These are phyloP conservation scores for Drosophila niveifrons DNA, from an alignment of 2,888 invertebrate species.

Conservation along the genomic window DNA sequence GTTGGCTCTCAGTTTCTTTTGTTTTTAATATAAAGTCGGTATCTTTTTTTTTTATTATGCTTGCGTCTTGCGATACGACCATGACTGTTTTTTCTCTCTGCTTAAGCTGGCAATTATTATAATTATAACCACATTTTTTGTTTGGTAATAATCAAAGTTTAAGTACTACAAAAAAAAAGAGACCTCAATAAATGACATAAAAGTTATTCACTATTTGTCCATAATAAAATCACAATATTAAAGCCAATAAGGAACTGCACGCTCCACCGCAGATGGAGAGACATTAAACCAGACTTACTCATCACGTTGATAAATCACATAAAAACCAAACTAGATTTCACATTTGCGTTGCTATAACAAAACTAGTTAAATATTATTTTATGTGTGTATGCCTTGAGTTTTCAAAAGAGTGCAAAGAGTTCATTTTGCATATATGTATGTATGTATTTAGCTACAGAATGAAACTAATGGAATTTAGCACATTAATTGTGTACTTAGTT, in stretches of 20 bases:
- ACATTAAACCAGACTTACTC: conserved; percentile 37
- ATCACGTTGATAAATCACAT: conserved; percentile 34
- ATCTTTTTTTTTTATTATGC: conserved; percentile 5
- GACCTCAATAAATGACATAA: conserved; percentile 41
- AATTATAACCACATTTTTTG: conserved; percentile 36
- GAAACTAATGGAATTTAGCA: conserved; percentile 30
- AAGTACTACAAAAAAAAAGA: conserved; percentile 1
- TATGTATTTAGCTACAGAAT: no score
- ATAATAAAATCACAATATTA: conserved; percentile 22
- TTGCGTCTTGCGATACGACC: conserved; percentile 26
- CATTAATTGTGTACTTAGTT: conserved; percentile 21
- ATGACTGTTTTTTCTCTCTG: conserved; percentile 25
- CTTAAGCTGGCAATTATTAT: conserved; percentile 45
- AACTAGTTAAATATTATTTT: conserved; percentile 24
- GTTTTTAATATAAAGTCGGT: conserved; percentile 12
- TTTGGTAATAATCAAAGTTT: conserved; percentile 34
- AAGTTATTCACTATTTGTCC: conserved; percentile 12
- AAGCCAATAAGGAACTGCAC: conserved; percentile 53
- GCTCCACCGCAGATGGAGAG: conserved; percentile 26
- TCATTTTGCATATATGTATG: conserved; percentile 14
- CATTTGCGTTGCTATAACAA: background rate
- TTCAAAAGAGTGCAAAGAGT: background rate
- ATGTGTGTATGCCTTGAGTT: background rate
- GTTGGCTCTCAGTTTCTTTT: conserved; percentile 20
- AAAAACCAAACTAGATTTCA: conserved; percentile 44